Evolutionary conservation across 2,113 vertebrate species (phyloP).

Genomic region (Macroglossus sobrinus): DNA sequence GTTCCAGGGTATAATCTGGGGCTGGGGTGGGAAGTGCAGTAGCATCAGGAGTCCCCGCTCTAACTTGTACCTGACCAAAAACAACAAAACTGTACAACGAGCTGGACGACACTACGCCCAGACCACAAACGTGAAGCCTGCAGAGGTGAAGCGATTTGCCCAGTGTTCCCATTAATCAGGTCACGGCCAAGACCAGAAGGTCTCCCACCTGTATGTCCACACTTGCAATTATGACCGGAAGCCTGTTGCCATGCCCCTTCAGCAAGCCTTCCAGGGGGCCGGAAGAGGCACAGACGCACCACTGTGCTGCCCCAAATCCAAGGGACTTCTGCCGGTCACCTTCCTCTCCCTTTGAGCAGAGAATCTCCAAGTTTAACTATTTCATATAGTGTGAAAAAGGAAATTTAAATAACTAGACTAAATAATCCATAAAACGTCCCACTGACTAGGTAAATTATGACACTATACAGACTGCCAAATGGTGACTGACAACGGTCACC

Average conservation of each 20-base stretch:
- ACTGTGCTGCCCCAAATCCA: neutral
- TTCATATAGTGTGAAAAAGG: neutral
- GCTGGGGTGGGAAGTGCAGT: neutral
- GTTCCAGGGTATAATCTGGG: neutral
- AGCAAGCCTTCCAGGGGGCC: neutral
- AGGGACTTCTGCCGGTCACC: neutral
- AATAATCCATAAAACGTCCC: neutral
- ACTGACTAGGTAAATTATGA: neutral
- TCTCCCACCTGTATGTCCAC: neutral
- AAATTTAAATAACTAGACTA: constrained; percentile 3
- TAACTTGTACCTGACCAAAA: neutral
- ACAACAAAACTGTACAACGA: neutral
- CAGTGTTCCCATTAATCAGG: neutral
- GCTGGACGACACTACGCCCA: neutral
- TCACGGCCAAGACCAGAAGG: neutral
- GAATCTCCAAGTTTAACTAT: neutral
- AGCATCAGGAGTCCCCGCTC: neutral
- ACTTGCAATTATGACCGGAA: neutral
- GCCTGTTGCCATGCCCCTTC: neutral
- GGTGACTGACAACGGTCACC: neutral
- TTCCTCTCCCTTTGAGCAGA: neutral
- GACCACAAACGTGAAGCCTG: neutral
- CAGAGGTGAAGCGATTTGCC: neutral
- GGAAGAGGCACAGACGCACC: neutral
- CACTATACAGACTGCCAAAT: neutral